These are phyloP conservation scores for Micropterix aruncella DNA, from an alignment of 2,888 invertebrate genomes.

Conservation along the genomic window DNA sequence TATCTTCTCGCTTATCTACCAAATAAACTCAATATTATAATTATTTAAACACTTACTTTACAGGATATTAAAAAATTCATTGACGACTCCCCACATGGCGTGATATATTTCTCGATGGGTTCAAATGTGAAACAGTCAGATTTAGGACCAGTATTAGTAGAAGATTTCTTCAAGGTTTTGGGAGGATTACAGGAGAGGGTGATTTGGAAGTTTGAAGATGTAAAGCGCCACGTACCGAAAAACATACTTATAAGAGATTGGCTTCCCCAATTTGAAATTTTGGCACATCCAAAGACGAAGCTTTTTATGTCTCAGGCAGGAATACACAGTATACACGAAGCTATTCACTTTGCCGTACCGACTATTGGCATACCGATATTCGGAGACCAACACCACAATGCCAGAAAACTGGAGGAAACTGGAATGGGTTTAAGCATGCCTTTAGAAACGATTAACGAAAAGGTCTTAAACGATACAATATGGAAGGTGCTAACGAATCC, in stretches of 20 bases:
- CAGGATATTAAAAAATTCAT: constrained; percentile 21
- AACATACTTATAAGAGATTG: constrained; percentile 35
- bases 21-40: too few relatives aligned
- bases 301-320: constrained; percentile 40
- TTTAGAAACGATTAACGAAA: constrained; percentile 15
- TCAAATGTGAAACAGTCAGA: constrained; percentile 22
- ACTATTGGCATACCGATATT: constrained; percentile 16
- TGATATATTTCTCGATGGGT: constrained; percentile 27
- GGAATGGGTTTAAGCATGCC: constrained; percentile 15
- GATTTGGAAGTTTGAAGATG: constrained; percentile 40
- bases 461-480: constrained; percentile 13
- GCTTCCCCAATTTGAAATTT: constrained; percentile 40
- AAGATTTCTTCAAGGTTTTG: constrained; percentile 25
- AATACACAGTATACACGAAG: constrained; percentile 30
- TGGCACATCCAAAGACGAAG: constrained; percentile 24
- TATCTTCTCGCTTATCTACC: too few relatives aligned
- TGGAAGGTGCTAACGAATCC: constrained; percentile 15
- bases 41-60: background rate
- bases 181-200: constrained; percentile 32
- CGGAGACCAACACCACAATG: constrained; percentile 16
- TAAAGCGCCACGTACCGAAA: constrained; percentile 22
- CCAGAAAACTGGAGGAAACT: constrained; percentile 14
- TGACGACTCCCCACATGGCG: constrained; percentile 22
- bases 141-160: constrained; percentile 21
- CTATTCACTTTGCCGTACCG: constrained; percentile 28